phyloP scores from a whole-genome alignment of 2,888 invertebrate genomes.

The Pollenia angustigena region DNA sequence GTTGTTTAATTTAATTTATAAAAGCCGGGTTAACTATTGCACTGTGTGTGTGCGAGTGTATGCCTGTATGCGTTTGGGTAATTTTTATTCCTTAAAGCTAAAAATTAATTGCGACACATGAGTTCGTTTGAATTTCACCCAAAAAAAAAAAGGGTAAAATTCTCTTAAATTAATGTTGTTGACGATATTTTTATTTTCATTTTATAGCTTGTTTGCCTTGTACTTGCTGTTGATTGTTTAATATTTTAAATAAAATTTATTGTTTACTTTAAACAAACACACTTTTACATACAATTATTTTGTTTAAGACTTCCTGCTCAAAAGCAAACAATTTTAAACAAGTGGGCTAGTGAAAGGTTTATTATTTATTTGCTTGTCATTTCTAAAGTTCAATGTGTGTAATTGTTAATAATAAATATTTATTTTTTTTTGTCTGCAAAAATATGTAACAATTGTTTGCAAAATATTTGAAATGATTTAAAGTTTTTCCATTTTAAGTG shows the following conservation, averaged over 20 bases:
- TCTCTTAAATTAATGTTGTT: slow-evolving; percentile 14
- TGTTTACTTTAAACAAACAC: slow-evolving; percentile 36
- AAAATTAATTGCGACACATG: slow-evolving; percentile 64
- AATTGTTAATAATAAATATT: slow-evolving; percentile 48
- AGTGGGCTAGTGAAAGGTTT: slow-evolving; percentile 20
- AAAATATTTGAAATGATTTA: no score
- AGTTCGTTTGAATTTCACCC: background rate
- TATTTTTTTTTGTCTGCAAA: background rate
- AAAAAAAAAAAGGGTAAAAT: slow-evolving; percentile 22
- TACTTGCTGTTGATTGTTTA: slow-evolving; percentile 33
- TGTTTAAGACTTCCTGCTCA: background rate
- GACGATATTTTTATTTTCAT: background rate
- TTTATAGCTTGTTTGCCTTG: slow-evolving; percentile 41
- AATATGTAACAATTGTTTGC: no score
- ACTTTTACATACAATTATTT: background rate
- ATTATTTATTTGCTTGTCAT: slow-evolving; percentile 56
- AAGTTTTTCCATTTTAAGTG: no score
- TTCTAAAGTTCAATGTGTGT: slow-evolving; percentile 44
- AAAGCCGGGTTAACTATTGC: slow-evolving; percentile 19
- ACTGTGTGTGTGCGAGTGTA: background rate
- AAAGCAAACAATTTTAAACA: background rate
- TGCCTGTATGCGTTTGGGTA: no score
- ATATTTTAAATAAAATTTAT: slow-evolving; percentile 40
- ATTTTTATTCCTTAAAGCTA: slow-evolving; percentile 43
- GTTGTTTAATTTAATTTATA: slow-evolving; percentile 66